Percentiles rank a stretch among this genome's conserved stretches.
Conservation (phyloP, 2,888 invertebrate genomes). For the Euplagia quadripunctaria region DNA sequence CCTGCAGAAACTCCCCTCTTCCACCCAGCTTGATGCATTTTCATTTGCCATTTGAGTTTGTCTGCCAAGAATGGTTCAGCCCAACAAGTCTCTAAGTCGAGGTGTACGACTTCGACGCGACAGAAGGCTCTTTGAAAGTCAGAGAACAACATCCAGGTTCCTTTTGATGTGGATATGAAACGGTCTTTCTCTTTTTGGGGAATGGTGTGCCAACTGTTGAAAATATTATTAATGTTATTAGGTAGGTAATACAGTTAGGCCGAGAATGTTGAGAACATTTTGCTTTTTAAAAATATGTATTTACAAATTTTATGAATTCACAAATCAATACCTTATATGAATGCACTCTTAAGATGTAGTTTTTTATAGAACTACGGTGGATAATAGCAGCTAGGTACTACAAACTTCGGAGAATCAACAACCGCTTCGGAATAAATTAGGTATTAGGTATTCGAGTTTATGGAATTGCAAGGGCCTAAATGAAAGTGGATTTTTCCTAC, state of each 20-base stretch:
- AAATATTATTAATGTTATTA: conserved; percentile 4
- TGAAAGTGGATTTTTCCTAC: not conserved
- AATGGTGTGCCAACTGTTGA: conserved; percentile 90
- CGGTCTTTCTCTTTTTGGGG: conserved; percentile 91
- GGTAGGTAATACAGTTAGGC: too few species aligned
- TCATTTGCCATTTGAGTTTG: conserved; percentile 94
- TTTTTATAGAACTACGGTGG: not conserved
- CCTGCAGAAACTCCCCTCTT: conserved; percentile 95
- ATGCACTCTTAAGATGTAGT: too few species aligned
- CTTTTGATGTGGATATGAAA: conserved; percentile 89
- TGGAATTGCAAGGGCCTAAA: not conserved
- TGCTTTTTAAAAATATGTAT: too few species aligned
- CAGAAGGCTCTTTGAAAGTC: conserved; percentile 95
- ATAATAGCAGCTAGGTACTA: not conserved
- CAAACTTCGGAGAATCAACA: not conserved
- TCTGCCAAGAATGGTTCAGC: conserved; percentile 94
- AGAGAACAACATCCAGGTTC: conserved; percentile 94
- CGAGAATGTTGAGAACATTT: not conserved
- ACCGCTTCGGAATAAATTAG: not conserved
- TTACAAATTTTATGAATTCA: too few species aligned
- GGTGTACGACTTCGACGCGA: conserved; percentile 93
- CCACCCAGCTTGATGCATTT: conserved; percentile 95
- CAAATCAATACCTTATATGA: too few species aligned
- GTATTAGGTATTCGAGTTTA: not conserved
- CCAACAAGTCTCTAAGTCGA: conserved; percentile 95